Evolutionary conservation across 1,140 invertebrate genomes (phyloP).

Genomic region (Spodoptera frugiperda): DNA sequence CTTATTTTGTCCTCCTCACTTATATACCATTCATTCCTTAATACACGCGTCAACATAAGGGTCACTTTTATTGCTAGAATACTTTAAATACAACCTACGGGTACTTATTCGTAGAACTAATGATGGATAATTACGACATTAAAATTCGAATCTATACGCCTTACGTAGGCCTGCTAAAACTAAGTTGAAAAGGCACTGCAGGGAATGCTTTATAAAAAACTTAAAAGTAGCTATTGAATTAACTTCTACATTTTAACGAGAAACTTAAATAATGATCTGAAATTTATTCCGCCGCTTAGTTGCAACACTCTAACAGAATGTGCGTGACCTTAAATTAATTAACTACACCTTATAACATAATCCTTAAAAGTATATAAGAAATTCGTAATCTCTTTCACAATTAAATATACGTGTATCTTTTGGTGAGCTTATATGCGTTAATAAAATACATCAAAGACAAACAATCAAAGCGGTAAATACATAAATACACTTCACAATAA

Average conservation of each 20-base stretch:
- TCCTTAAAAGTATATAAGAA: conserved; percentile 9
- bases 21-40: neutral
- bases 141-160: neutral
- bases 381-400: conserved; percentile 10
- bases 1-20: neutral
- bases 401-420: conserved; percentile 30
- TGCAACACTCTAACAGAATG: neutral
- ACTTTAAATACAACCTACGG: neutral
- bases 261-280: neutral
- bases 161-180: neutral
- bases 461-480: conserved; percentile 31
- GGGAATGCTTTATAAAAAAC: conserved; percentile 22
- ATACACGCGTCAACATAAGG: neutral
- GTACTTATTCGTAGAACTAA: neutral
- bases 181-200: conserved; percentile 33
- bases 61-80: neutral
- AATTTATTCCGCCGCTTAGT: neutral
- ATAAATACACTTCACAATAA: conserved; percentile 25
- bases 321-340: neutral
- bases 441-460: conserved; percentile 7
- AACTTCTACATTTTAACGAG: neutral
- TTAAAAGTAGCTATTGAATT: conserved; percentile 6
- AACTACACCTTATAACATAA: neutral
- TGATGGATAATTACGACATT: neutral
- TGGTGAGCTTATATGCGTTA: conserved; percentile 38